These are phyloP conservation scores for Varanus salvator DNA, from an alignment of 2,113 vertebrate species.

Conservation along the genomic window DNA sequence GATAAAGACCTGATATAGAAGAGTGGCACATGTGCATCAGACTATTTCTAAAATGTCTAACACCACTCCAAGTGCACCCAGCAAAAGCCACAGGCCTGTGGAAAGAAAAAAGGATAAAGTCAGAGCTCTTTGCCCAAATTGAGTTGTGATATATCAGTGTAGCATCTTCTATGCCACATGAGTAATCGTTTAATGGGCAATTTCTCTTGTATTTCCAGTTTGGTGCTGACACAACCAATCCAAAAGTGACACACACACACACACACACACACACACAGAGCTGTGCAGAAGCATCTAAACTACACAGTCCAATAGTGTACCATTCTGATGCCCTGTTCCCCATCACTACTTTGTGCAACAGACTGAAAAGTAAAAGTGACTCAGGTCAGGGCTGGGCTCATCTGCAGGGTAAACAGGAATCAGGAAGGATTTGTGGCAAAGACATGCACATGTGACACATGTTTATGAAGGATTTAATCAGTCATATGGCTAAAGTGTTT, in stretches of 20 bases:
- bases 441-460: not conserved
- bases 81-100: not conserved
- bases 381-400: not conserved
- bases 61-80: not conserved
- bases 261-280: not conserved
- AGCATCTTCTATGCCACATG: not conserved
- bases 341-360: not conserved
- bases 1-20: not conserved
- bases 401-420: not conserved
- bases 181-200: not conserved
- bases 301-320: not conserved
- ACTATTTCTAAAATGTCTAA: not conserved
- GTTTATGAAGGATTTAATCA: not conserved
- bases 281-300: not conserved
- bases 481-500: not conserved
- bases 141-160: not conserved
- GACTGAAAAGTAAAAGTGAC: conserved; percentile 3
- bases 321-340: not conserved
- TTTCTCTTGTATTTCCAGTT: not conserved
- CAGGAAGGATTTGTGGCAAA: not conserved
- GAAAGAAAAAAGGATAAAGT: not conserved
- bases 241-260: not conserved
- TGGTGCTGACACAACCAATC: not conserved
- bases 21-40: not conserved
- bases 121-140: not conserved